Evolutionary conservation across 2,888 invertebrate genomes (phyloP).

Genomic region (Drosophila nr. fundita): DNA sequence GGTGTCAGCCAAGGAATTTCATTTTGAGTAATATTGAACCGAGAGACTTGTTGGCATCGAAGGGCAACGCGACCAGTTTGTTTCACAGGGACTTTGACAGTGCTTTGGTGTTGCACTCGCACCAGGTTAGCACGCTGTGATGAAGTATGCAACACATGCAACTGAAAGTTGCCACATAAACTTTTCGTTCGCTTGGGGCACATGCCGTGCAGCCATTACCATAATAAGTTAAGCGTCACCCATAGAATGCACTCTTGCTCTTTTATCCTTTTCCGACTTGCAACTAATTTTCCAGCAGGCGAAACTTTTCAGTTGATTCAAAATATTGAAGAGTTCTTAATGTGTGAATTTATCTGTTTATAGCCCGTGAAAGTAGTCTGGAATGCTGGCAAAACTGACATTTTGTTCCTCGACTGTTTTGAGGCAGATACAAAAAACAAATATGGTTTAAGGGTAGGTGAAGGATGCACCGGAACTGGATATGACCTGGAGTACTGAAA

Average conservation of each 20-base stretch:
- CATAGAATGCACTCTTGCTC: slow-evolving; percentile 28
- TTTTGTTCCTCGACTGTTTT: background rate
- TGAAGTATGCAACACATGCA: slow-evolving; percentile 69
- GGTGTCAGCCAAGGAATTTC: background rate
- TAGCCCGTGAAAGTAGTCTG: background rate
- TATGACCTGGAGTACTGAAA: background rate
- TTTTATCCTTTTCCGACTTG: slow-evolving; percentile 34
- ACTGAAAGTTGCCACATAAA: slow-evolving; percentile 61
- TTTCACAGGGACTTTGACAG: slow-evolving; percentile 15
- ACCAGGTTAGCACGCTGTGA: slow-evolving; percentile 9
- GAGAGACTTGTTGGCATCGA: background rate
- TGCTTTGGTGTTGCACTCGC: background rate
- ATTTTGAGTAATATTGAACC: background rate
- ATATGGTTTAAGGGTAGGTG: background rate
- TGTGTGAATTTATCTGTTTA: background rate
- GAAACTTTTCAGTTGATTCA: background rate
- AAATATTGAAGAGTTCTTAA: slow-evolving; percentile 3
- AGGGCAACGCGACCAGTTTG: slow-evolving; percentile 4
- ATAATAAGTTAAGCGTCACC: slow-evolving; percentile 49
- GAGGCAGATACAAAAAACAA: background rate
- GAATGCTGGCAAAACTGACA: background rate
- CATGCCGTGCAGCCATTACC: slow-evolving; percentile 14
- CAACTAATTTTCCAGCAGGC: background rate
- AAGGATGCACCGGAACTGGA: background rate
- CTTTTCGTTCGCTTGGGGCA: slow-evolving; percentile 34